Evolutionary conservation across 2,888 invertebrate species (phyloP), one percentile per base, ranked within the genome.

Genomic region (Theretra japonica): DNA sequence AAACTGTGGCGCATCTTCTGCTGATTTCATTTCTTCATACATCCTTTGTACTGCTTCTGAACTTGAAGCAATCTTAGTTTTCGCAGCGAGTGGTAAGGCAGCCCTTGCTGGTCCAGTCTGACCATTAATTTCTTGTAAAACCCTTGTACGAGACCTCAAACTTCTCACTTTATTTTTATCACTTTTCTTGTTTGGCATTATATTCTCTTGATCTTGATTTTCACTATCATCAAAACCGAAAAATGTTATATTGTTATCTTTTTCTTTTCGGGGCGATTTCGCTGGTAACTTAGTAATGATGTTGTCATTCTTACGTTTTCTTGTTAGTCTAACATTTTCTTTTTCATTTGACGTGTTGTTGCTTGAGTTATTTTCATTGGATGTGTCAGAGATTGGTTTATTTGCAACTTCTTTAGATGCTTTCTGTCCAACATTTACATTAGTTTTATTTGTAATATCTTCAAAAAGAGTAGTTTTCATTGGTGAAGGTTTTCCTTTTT

Each of bases 221-320:
- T 89, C 90, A 76, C 83, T 91, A 17, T 94, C 93, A 85, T 95
- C 93, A 86, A 95, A 95, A 1, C 95, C 95, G 81, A 94, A 95
- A 75, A 86, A 93, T 74, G 91, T 91, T 2, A 81, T 74, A 75
- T 89, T 82, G 70, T 86, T 87, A 56, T 88, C 78, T 58, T 86
- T 83, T 25, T 82, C 77, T 68, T 82, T 82, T 5, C 73, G 70
- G 65, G 79, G 77, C 17, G 82, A 80, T 71, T 84, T 81, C 19
- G 73, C 62, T 41, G 81, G 79, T 68, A 73, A 72, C 60, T 75
- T 65, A 62, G 70, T 73, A 23, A 75, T 77, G 25, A 83, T 76
- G 48, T 80, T 80, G 68, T 82, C 75, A 70, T 79, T 80, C 70
- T 83, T 80, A 72, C 76, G 74, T 77, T 85, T 73, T 73, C 75